These are phyloP conservation scores for Onychomys arenicola DNA, from an alignment of 2,797 vertebrate species.

Conservation along the genomic window DNA sequence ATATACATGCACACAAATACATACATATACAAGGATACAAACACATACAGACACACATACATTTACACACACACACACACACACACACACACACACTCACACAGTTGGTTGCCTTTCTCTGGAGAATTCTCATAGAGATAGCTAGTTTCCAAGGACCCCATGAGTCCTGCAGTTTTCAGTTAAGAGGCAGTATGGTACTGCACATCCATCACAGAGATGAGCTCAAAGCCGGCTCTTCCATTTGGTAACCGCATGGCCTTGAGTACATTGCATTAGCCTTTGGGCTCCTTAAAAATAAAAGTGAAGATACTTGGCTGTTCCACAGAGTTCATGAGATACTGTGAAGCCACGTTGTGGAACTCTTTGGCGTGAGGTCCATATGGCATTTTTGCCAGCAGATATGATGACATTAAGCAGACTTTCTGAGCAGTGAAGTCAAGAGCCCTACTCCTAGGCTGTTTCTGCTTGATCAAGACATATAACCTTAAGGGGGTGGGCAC, in stretches of 20 bases:
- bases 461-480: not conserved
- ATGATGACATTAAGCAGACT: not conserved
- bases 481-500: not conserved
- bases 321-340: not conserved
- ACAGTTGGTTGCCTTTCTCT: not conserved
- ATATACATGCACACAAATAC: not conserved
- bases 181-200: not conserved
- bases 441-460: not conserved
- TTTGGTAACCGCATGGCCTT: not conserved
- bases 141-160: not conserved
- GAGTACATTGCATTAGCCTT: not conserved
- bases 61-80: no score
- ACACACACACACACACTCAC: no score
- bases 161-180: not conserved
- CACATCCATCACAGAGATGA: not conserved
- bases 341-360: not conserved
- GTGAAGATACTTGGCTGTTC: not conserved
- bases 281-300: not conserved
- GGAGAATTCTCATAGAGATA: not conserved
- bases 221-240: not conserved
- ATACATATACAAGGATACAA: no score
- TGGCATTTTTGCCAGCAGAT: not conserved
- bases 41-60: no score
- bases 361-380: not conserved
- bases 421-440: not conserved